These are phyloP conservation scores for Tragelaphus buxtoni DNA, from an alignment of 2,113 vertebrate species.

Conservation along the genomic window DNA sequence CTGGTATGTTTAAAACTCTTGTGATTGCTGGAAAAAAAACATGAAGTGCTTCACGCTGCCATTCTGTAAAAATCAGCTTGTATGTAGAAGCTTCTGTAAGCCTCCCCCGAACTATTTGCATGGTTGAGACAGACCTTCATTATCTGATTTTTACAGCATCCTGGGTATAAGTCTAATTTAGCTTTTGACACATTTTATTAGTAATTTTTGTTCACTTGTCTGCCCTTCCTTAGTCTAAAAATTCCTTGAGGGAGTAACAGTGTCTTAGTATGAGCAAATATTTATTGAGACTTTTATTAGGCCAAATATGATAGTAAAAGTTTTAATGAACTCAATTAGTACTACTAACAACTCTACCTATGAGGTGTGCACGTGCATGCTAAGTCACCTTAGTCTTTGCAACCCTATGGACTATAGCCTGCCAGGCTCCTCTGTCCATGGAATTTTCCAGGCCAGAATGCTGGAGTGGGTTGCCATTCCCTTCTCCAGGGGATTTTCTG, in stretches of 20 bases:
- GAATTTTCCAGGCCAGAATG: background rate
- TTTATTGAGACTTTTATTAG: background rate
- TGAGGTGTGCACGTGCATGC: accelerated
- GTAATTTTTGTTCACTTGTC: background rate
- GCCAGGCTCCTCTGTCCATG: background rate
- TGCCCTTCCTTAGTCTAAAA: background rate
- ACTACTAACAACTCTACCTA: background rate
- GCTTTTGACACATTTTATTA: background rate
- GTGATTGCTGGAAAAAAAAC: background rate
- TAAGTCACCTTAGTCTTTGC: background rate
- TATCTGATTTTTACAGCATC: background rate
- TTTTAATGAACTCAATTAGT: background rate
- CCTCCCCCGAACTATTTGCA: background rate
- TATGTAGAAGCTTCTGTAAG: accelerated
- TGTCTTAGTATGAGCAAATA: background rate
- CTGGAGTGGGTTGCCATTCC: background rate
- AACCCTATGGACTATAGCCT: background rate
- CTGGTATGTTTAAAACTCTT: background rate
- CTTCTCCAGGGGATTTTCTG: background rate
- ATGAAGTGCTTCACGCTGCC: background rate
- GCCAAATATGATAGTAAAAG: background rate
- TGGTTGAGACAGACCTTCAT: background rate
- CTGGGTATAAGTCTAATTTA: background rate
- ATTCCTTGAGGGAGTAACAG: background rate
- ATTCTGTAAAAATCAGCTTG: background rate